phyloP scores from a whole-genome alignment of 2,797 vertebrate genomes.

The Coregonus sp. region DNA sequence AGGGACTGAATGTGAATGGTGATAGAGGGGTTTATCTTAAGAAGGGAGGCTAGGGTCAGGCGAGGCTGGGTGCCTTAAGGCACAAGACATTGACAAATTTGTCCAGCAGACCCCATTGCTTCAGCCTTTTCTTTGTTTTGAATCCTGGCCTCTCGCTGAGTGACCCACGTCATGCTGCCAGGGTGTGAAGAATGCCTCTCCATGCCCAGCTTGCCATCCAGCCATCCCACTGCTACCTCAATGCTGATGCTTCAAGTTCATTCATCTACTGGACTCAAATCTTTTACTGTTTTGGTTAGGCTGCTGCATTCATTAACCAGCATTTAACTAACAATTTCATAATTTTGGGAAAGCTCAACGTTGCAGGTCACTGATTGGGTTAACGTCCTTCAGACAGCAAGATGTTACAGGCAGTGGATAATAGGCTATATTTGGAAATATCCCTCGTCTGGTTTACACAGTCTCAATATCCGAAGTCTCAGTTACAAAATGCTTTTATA shows the following conservation, averaged over 20 bases:
- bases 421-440: too few species aligned
- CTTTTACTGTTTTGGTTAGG: conserved; percentile 40
- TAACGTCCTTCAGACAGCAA: too few species aligned
- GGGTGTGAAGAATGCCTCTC: conserved; percentile 73
- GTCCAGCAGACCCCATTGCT: conserved; percentile 90
- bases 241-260: conserved; percentile 87
- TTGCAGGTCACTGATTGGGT: too few species aligned
- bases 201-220: conserved; percentile 58
- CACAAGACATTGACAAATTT: conserved; percentile 98
- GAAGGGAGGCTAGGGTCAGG: conserved; percentile 72
- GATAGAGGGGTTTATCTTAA: conserved; percentile 99
- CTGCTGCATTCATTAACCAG: conserved; percentile 6
- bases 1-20: conserved; percentile 99
- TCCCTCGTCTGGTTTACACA: too few species aligned
- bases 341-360: conserved; percentile 25
- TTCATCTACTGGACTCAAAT: conserved; percentile 61
- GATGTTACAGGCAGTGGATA: background rate
- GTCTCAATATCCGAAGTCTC: too few species aligned
- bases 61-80: conserved; percentile 89
- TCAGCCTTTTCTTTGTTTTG: conserved; percentile 90
- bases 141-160: conserved; percentile 91
- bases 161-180: conserved; percentile 76
- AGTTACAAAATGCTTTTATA: too few species aligned
- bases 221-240: conserved; percentile 44
- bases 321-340: background rate